Conservation (phyloP, 2,113 vertebrate species). For the Empidonax alnorum region DNA sequence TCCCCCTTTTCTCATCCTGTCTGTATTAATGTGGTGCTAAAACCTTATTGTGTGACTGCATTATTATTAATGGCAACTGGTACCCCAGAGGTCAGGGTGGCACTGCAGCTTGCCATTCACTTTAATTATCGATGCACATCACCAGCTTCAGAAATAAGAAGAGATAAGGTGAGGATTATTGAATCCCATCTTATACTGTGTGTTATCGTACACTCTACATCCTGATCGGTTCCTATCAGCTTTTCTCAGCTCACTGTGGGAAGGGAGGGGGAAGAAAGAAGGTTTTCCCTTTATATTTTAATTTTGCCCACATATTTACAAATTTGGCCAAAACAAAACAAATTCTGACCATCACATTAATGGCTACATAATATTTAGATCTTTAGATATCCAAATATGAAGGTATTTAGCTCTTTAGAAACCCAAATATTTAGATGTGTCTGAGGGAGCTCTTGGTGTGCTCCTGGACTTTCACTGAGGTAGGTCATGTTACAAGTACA, state of each 20-base stretch:
- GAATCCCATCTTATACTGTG: neutral
- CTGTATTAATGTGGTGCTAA: constrained; percentile 38
- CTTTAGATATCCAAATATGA: neutral
- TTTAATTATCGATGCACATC: constrained; percentile 50
- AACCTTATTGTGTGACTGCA: constrained; percentile 32
- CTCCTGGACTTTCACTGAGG: neutral
- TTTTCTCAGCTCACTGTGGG: neutral
- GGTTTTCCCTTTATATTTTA: neutral
- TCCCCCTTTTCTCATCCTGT: neutral
- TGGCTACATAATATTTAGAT: neutral
- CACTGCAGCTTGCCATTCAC: constrained; percentile 12
- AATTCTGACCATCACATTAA: neutral
- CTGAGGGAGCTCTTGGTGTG: neutral
- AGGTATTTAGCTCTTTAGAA: neutral
- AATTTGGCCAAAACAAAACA: neutral
- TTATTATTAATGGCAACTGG: constrained; percentile 40
- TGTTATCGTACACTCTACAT: neutral
- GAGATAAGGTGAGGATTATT: constrained; percentile 54
- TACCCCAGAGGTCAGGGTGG: constrained; percentile 39
- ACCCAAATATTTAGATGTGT: neutral
- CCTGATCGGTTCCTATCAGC: neutral
- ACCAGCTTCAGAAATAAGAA: constrained; percentile 31
- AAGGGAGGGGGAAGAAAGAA: neutral
- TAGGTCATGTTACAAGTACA: neutral
- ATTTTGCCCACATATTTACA: neutral